Conservation (phyloP, 1,140 invertebrate genomes). For the Drosophila kikkawai region DNA sequence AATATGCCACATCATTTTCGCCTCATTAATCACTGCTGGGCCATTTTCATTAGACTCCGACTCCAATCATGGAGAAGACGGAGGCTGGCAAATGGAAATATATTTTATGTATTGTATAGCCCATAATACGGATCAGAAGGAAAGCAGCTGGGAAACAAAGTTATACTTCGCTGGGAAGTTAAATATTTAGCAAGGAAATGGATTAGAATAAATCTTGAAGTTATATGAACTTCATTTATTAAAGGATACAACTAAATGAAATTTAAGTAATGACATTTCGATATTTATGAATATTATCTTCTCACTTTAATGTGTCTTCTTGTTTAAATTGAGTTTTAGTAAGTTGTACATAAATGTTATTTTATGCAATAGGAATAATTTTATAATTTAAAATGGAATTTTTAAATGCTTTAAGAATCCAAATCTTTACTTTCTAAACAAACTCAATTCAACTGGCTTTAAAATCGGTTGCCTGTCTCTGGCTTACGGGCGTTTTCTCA, state of each 20-base stretch:
- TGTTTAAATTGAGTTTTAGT: background rate
- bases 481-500: slow-evolving; percentile 26
- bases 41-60: slow-evolving; percentile 66
- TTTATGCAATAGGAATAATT: background rate
- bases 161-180: background rate
- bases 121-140: slow-evolving; percentile 5
- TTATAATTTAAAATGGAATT: background rate
- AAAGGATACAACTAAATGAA: background rate
- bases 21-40: slow-evolving; percentile 72
- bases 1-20: slow-evolving; percentile 82
- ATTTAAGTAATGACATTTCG: background rate
- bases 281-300: background rate
- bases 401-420: background rate
- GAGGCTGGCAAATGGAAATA: slow-evolving; percentile 47
- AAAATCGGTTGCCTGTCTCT: slow-evolving; percentile 5
- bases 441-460: background rate
- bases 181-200: background rate
- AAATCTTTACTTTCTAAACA: background rate
- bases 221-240: background rate
- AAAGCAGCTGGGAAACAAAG: slow-evolving; percentile 13
- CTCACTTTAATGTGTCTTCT: background rate
- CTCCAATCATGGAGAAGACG: slow-evolving; percentile 24
- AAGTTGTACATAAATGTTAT: too few species aligned
- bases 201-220: background rate
- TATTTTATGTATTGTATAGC: slow-evolving; percentile 43